Evolutionary conservation across 2,797 vertebrate species (phyloP), one percentile per base, ranked within the genome.

Genomic region (Salarias fasciatus): DNA sequence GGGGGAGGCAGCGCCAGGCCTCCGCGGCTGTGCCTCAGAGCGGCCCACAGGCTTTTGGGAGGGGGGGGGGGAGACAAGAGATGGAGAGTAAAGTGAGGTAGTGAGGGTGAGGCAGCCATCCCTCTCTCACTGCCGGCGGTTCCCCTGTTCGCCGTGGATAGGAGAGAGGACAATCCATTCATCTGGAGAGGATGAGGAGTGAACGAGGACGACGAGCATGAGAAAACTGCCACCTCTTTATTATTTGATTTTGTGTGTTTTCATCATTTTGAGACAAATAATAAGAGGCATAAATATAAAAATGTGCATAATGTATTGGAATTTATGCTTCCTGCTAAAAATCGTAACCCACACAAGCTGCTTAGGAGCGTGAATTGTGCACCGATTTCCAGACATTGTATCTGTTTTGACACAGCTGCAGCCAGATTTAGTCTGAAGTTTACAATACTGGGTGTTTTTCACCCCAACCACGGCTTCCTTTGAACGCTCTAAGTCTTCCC

Each of bases 1-100:
- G 94, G 94, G 91, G 90, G 72, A 77, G 78, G 88, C 84, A 63
- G 59, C 78, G 83, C 75, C 71, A 76, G 90, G 77, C 86, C 87
- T 89, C 82, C 86, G 71, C 84, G 83, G 78, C 84, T 92, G 70
- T 83, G 81, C 84, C 90, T 90, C 66, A 69, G 76, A 88, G 88
- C 80, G 69, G 86, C 90, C 91, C 86, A 87, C 69, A 83, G 91
- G 89, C 85, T 84, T 83, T 79, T 41, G 45, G 63, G 67, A 53
- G 67, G 42, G 55, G 33, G 5, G 33, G 4, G 31, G 38, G 46
- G 14, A 42, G 11, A 50, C 30, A 48, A 5, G 42, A 45, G 43
- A 3, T 28, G 33, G 56, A 42, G 46, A 18, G 37, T 43, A 3
- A n/a, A 40, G 41, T 10, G 58, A 38, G 43, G 52, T 12, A 71